These are phyloP conservation scores for Tridacna crocea DNA, from an alignment of 2,888 invertebrate genomes.

Conservation along the genomic window DNA sequence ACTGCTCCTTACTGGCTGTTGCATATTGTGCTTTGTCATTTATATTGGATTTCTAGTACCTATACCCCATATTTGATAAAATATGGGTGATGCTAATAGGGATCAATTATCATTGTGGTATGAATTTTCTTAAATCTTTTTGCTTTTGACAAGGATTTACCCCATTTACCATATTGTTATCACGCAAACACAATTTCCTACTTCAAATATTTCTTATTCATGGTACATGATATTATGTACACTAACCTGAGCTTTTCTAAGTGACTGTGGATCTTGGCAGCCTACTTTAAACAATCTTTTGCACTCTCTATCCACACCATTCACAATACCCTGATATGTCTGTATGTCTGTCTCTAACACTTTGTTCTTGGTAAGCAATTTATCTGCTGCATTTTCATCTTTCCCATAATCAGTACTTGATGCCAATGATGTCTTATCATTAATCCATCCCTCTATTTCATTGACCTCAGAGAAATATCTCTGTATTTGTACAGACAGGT, in stretches of 20 bases:
- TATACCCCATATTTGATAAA: no score
- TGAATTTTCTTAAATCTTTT: no score
- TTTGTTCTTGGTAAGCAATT: conserved; percentile 97
- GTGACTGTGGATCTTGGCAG: conserved; percentile 89
- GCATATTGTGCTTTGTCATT: no score
- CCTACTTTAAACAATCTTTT: conserved; percentile 87
- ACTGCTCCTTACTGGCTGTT: no score
- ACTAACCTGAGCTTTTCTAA: conserved; percentile 80
- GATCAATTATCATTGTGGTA: no score
- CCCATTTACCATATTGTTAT: no score
- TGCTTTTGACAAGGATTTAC: no score
- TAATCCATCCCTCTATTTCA: conserved; percentile 98
- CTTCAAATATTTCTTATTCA: no score
- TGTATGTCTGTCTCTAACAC: conserved; percentile 87
- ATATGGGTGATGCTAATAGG: no score
- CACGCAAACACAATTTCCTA: no score
- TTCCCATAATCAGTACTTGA: conserved; percentile 95
- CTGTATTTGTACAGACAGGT: conserved; percentile 94
- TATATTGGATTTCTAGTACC: no score
- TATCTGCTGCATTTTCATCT: conserved; percentile 96
- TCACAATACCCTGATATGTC: conserved; percentile 81
- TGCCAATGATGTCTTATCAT: conserved; percentile 96
- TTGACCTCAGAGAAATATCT: conserved; percentile 98
- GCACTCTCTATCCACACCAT: conserved; percentile 79
- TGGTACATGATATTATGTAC: neutral